A percentile compares a stretch with the other conserved stretches of the same genome.
Conservation (phyloP, 2,888 invertebrate species). For the Terebella lapidaria region DNA sequence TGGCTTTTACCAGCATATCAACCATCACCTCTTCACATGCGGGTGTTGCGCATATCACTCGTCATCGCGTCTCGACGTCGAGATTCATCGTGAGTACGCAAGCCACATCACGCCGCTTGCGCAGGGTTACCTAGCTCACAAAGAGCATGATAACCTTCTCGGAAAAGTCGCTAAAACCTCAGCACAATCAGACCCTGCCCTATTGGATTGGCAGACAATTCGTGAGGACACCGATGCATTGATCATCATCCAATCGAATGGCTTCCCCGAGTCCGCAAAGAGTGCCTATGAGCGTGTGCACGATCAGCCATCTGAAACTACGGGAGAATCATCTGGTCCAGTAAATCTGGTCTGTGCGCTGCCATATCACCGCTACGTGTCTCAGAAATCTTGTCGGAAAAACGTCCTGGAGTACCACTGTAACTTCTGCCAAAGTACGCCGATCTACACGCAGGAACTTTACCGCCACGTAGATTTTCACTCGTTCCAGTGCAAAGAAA, state of each 20-base stretch:
- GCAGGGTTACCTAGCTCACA: neutral
- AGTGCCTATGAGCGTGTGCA: neutral
- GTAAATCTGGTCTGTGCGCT: neutral
- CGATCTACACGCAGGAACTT: neutral
- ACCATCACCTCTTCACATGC: neutral
- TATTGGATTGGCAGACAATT: neutral
- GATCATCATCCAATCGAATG: neutral
- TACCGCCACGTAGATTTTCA: neutral
- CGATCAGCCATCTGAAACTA: neutral
- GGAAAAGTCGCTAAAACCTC: too few relatives aligned
- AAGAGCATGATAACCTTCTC: too few relatives aligned
- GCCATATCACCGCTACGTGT: neutral
- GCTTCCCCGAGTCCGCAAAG: neutral
- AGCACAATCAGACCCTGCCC: neutral
- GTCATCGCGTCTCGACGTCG: neutral
- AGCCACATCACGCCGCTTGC: neutral
- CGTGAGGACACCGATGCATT: neutral
- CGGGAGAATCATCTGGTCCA: neutral
- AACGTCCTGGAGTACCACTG: neutral
- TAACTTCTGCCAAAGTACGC: neutral
- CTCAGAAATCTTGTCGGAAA: neutral
- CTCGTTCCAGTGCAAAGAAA: neutral
- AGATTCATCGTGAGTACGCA: neutral
- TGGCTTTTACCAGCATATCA: neutral
- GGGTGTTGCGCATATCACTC: neutral